A percentile compares a stretch with the other conserved stretches of the same genome.
Conservation (phyloP, 2,888 invertebrate genomes). For the Nowickia ferox region DNA sequence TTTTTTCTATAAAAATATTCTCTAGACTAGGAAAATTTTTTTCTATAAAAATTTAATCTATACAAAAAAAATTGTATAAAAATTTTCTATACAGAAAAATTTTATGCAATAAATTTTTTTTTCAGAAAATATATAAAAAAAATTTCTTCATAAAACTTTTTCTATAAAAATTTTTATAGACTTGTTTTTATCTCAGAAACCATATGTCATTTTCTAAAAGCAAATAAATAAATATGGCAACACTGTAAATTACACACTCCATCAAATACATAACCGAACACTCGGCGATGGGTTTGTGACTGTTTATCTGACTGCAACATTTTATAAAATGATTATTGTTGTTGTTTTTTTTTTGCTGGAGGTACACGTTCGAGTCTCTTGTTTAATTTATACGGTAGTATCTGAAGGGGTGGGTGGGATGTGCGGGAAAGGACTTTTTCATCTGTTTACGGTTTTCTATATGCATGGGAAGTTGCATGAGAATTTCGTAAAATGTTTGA, state of each 20-base stretch:
- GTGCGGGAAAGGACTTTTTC: conserved; percentile 2
- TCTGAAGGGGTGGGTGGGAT: background rate
- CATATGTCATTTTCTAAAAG: too few species aligned
- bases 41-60: too few species aligned
- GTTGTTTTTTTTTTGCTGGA: background rate
- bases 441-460: background rate
- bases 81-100: too few species aligned
- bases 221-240: too few species aligned
- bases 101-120: too few species aligned
- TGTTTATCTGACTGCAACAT: conserved; percentile 11
- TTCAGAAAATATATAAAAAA: too few species aligned
- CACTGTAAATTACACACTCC: background rate
- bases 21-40: too few species aligned
- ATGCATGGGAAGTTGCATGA: background rate
- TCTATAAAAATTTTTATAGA: too few species aligned
- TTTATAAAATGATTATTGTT: background rate
- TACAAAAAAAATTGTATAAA: too few species aligned
- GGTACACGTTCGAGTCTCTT: conserved; percentile 24
- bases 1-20: too few species aligned
- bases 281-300: background rate
- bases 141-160: too few species aligned
- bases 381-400: background rate
- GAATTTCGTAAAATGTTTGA: conserved; percentile 51
- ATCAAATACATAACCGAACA: background rate
- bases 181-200: too few species aligned